Evolutionary conservation across 2,888 invertebrate genomes (phyloP).

Genomic region (Orchestes rusci): DNA sequence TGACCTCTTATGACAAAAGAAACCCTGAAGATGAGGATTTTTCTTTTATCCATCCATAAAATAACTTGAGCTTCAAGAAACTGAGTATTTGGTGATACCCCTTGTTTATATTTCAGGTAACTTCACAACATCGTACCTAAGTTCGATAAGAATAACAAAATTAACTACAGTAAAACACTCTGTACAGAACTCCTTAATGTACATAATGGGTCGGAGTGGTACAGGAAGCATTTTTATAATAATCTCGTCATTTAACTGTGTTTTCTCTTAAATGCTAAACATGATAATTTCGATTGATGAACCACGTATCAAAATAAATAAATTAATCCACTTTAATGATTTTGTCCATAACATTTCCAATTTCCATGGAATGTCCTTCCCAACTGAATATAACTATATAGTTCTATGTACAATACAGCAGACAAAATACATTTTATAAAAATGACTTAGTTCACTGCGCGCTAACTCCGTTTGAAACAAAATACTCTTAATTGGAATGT

Average conservation of each 20-base stretch:
- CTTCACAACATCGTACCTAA: slow-evolving; percentile 15
- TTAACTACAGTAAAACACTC: slow-evolving; percentile 11
- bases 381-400: too few relatives aligned
- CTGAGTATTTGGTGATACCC: too few relatives aligned
- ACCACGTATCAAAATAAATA: too few relatives aligned
- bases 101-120: slow-evolving; percentile 23
- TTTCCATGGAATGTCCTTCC: too few relatives aligned
- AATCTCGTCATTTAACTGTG: slow-evolving; percentile 22
- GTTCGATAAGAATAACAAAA: background rate
- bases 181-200: slow-evolving; percentile 13
- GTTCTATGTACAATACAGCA: too few relatives aligned
- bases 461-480: too few relatives aligned
- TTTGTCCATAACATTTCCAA: too few relatives aligned
- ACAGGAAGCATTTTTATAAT: slow-evolving; percentile 12
- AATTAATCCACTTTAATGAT: too few relatives aligned
- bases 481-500: too few relatives aligned
- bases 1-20: background rate
- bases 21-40: background rate
- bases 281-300: slow-evolving; percentile 1
- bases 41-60: slow-evolving; percentile 6
- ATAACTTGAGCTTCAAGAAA: slow-evolving; percentile 18
- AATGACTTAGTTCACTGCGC: slow-evolving; percentile 17
- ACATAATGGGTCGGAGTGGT: slow-evolving; percentile 17
- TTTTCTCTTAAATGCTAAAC: slow-evolving; percentile 1
- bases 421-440: slow-evolving; percentile 18